phyloP scores from a whole-genome alignment of 1,140 invertebrate species.

The Caenorhabditis elegans region WBcel235 BX284605.5:5821501-5822000 shows the following conservation, averaged over 20 bases:
- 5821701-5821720: background rate
- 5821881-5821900: constrained; percentile 15
- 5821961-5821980: background rate
- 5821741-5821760: background rate
- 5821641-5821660: constrained; percentile 10
- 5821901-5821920: constrained; percentile 25
- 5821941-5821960: background rate
- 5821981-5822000: background rate
- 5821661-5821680: constrained; percentile 15
- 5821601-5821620: background rate
- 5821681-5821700: background rate
- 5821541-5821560: background rate
- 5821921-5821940: constrained; percentile 7
- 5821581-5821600: background rate
- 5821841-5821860: background rate
- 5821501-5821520: background rate
- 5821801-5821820: background rate
- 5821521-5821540: background rate
- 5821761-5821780: background rate
- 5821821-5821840: background rate
- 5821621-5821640: background rate
- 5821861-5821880: constrained; percentile 1
- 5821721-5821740: background rate
- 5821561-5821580: background rate
- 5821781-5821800: constrained; percentile 12